These are phyloP conservation scores for Phylloscopus whistleri DNA, from an alignment of 2,113 vertebrate genomes.

Conservation along the genomic window DNA sequence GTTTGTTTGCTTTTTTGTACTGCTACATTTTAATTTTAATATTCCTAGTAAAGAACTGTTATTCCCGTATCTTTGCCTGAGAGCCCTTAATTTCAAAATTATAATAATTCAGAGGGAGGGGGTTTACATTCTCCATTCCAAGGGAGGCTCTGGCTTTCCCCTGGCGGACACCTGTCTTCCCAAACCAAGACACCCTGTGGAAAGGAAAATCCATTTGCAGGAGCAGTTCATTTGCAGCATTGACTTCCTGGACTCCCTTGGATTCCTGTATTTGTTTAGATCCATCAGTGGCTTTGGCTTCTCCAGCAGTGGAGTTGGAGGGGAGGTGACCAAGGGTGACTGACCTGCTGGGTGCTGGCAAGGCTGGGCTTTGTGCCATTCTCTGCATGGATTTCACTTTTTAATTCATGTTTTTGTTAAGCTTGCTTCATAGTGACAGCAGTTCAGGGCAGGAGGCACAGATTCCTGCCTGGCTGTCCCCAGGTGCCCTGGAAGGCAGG, in stretches of 20 bases:
- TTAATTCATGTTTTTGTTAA: background rate
- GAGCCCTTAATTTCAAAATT: too few relatives aligned
- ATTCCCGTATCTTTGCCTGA: too few relatives aligned
- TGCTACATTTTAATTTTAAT: too few relatives aligned
- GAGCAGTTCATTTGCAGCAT: background rate
- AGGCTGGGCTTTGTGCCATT: background rate
- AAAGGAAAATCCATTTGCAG: constrained; percentile 10
- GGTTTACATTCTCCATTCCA: too few relatives aligned
- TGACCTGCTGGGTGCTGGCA: background rate
- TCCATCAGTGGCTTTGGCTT: background rate
- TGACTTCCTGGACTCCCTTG: background rate
- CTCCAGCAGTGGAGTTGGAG: background rate
- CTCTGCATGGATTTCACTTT: background rate
- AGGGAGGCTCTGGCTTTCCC: too few relatives aligned
- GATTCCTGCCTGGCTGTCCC: background rate
- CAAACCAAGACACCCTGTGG: too few relatives aligned
- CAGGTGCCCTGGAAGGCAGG: fast-evolving
- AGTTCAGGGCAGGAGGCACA: background rate
- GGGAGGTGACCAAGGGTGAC: background rate
- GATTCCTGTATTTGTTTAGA: background rate
- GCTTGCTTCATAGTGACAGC: background rate
- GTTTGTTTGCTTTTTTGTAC: too few relatives aligned
- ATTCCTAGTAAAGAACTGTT: too few relatives aligned
- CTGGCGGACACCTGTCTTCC: too few relatives aligned
- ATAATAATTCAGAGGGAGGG: too few relatives aligned